Percentiles rank a stretch among this genome's conserved stretches.
phyloP scores from a whole-genome alignment of 2,113 vertebrate species.

The Ceratotherium simum region DNA sequence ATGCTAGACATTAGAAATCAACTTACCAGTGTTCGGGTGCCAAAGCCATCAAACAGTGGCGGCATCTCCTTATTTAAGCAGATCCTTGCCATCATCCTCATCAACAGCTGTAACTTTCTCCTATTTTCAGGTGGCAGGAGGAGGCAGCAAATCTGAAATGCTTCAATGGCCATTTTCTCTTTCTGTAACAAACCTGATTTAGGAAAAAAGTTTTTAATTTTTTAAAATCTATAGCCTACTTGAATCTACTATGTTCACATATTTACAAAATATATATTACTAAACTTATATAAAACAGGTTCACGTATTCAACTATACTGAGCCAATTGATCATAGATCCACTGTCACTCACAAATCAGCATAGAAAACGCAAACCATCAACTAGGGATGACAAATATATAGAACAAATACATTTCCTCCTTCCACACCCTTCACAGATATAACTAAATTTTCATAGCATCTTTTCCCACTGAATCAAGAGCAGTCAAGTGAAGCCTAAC shows the following conservation, averaged over 20 bases:
- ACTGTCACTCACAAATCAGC: background rate
- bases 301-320: background rate
- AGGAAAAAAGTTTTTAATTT: background rate
- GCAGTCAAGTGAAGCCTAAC: background rate
- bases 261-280: background rate
- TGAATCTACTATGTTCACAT: background rate
- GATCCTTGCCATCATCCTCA: constrained; percentile 91
- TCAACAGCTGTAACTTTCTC: constrained; percentile 90
- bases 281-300: background rate
- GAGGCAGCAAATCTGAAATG: constrained; percentile 92
- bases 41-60: constrained; percentile 89
- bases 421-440: background rate
- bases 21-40: constrained; percentile 89
- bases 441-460: background rate
- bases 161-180: constrained; percentile 88
- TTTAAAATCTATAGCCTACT: background rate
- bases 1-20: background rate
- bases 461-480: background rate
- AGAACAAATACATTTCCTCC: background rate
- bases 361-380: background rate
- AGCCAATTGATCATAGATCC: background rate
- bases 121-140: constrained; percentile 92
- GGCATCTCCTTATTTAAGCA: constrained; percentile 90
- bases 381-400: background rate
- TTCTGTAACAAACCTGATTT: constrained; percentile 87